Evolutionary conservation across 1,140 invertebrate genomes (phyloP), one percentile per base, ranked within the genome.

Genomic region (Lerema accius): DNA sequence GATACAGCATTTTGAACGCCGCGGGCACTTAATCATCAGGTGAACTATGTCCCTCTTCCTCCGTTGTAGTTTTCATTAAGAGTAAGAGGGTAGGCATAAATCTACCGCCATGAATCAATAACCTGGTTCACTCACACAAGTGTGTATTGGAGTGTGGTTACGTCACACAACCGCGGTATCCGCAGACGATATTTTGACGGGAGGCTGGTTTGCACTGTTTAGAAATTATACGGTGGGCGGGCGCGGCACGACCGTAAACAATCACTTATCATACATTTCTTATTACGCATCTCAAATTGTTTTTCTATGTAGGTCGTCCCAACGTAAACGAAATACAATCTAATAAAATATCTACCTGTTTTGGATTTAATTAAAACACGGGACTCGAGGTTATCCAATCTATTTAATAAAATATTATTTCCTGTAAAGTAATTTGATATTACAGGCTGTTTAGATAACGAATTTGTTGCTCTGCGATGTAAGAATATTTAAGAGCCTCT

Each of bases 111-210:
- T 89, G 83, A 89, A 89, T 87, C 86, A 89, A 89, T 89, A 89
- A 86, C 77, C 84, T 70, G 80, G 69, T 79, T 67, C 80, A 86
- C 83, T 67, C 84, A 86, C 86, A 86, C 84, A 67, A 61, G 68
- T 73, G 71, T 71, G 71, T 72, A 53, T 66, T 37, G 46, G 67
- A 67, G 76, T 75, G 77, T 71, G 55, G 67, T 76, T 73, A 82
- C 76, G 72, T 75, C 82, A 89, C 79, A 83, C 83, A 84, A 62
- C 56, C 62, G 59, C 55, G 67, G 48, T 61, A 62, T 67, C 67
- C 71, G 76, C 79, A 88, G 82, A 86, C 81, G 80, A 80, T 89
- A 86, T 89, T 86, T 89, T 89, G 84, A 89, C 86, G 84, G 78
- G 78, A 78, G 74, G 66, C 73, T 77, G 71, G 63, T 62, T 74